Percentiles rank a stretch among this genome's conserved stretches.
Conservation (phyloP, 2,888 invertebrate species). For the Bimastos eiseni region DNA sequence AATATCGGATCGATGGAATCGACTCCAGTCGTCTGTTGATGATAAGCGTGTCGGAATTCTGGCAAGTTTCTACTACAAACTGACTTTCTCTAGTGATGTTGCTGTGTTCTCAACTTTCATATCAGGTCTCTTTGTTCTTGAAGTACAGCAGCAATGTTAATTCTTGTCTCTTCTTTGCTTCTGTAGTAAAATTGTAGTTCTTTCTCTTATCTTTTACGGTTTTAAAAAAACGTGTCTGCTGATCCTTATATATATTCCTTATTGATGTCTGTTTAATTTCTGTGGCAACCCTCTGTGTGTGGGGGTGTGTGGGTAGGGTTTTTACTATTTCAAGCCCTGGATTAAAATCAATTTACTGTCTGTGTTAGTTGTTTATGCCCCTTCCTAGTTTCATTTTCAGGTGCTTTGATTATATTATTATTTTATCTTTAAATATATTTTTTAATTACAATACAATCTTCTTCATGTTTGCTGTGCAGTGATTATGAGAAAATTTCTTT, state of each 20-base stretch:
- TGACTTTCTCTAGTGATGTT: not conserved
- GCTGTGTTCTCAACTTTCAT: not conserved
- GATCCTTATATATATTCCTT: not conserved
- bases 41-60: slow-evolving; percentile 26
- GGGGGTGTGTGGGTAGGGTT: not conserved
- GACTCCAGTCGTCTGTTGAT: slow-evolving; percentile 16
- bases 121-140: not conserved
- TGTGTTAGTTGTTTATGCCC: not conserved
- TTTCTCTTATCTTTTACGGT: no score
- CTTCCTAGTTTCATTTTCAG: not conserved
- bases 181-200: not conserved
- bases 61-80: slow-evolving; percentile 27
- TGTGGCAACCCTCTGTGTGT: not conserved
- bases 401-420: not conserved
- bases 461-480: not conserved
- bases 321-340: not conserved
- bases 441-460: no score
- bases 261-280: not conserved
- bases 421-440: no score
- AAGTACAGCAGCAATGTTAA: not conserved
- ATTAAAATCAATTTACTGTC: not conserved
- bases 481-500: not conserved
- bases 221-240: not conserved
- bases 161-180: no score
- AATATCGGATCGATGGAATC: not conserved